These are phyloP conservation scores for Aphelenchoides fujianensis DNA, from an alignment of 1,140 invertebrate genomes.

Conservation along the genomic window DNA sequence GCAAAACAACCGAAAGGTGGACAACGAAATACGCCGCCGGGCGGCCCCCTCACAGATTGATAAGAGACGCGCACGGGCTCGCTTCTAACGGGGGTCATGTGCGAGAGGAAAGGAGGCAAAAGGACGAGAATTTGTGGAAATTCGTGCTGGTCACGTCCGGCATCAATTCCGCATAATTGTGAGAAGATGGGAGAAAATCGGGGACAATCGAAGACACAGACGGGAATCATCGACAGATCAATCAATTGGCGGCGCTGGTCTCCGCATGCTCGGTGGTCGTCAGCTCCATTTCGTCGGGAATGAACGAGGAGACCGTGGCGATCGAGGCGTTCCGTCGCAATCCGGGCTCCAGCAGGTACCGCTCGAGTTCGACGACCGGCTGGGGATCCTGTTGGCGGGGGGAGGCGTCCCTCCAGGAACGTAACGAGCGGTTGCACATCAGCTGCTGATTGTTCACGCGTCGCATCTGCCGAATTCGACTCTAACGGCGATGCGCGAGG, in stretches of 20 bases:
- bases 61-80: not conserved
- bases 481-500: not conserved
- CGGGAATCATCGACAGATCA: no score
- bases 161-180: no score
- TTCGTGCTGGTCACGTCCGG: no score
- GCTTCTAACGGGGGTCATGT: not conserved
- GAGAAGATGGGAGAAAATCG: no score
- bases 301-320: not conserved
- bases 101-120: not conserved
- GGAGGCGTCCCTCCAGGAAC: slow-evolving; percentile 13
- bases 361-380: slow-evolving; percentile 3
- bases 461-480: not conserved
- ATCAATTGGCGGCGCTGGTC: not conserved
- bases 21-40: not conserved
- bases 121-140: no score
- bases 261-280: not conserved
- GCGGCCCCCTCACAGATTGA: not conserved
- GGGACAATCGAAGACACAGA: no score
- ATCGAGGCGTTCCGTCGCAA: not conserved
- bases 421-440: slow-evolving; percentile 12
- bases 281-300: not conserved
- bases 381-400: not conserved
- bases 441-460: not conserved
- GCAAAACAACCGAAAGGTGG: not conserved
- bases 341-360: slow-evolving; percentile 17